A percentile compares a stretch with the other conserved stretches of the same genome.
phyloP scores from a whole-genome alignment of 1,140 invertebrate species.

The Drosophila tropicalis region DNA sequence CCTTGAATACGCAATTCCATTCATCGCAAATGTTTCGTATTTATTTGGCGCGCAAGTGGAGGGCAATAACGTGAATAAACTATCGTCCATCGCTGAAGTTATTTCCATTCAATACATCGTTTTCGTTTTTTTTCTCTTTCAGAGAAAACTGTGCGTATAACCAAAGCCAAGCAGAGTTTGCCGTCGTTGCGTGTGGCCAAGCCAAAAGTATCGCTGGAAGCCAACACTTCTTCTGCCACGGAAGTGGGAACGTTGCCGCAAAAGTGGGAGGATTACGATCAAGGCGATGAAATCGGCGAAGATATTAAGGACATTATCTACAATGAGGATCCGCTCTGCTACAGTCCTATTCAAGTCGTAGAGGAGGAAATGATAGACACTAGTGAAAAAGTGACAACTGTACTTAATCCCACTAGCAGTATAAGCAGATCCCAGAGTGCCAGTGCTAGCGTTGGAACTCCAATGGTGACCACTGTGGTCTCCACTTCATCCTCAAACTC shows the following conservation, averaged over 20 bases:
- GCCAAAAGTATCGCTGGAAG: constrained; percentile 54
- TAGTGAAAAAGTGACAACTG: constrained; percentile 47
- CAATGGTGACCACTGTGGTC: constrained; percentile 45
- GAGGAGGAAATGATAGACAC: constrained; percentile 59
- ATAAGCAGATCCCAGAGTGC: not conserved
- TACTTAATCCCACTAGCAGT: constrained; percentile 31
- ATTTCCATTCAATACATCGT: constrained; percentile 25
- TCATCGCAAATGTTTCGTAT: not conserved
- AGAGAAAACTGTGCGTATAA: constrained; percentile 67
- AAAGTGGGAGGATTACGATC: constrained; percentile 73
- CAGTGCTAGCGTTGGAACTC: constrained; percentile 3
- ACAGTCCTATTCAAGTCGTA: constrained; percentile 71
- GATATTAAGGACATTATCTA: constrained; percentile 75
- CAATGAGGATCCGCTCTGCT: constrained; percentile 69
- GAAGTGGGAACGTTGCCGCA: constrained; percentile 61
- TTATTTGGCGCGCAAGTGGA: constrained; percentile 45
- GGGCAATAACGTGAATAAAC: constrained; percentile 44
- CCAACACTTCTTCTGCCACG: constrained; percentile 17
- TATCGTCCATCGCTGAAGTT: constrained; percentile 45
- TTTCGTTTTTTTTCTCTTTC: constrained; percentile 37
- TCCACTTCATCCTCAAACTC: constrained; percentile 36
- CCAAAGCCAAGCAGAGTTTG: constrained; percentile 55
- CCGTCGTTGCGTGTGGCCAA: constrained; percentile 59
- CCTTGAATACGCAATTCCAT: not conserved
- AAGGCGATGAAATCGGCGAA: constrained; percentile 65